phyloP scores from a whole-genome alignment of 2,113 vertebrate species.

The Alces alces region DNA sequence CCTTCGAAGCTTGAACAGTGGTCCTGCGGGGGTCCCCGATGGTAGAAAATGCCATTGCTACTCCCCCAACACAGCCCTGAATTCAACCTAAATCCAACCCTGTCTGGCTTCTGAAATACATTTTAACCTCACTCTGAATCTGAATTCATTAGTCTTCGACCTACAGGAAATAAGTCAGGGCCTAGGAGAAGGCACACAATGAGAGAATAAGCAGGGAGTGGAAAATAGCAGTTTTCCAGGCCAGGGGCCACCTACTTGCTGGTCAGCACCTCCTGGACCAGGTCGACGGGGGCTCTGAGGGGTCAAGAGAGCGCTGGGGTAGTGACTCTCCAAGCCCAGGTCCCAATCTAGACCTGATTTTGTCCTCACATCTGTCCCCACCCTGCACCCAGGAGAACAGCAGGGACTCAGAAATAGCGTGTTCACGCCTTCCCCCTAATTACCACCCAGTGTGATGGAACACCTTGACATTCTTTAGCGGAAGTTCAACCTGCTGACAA shows the following conservation, averaged over 20 bases:
- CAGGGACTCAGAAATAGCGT: neutral
- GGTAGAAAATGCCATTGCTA: neutral
- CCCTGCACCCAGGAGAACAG: neutral
- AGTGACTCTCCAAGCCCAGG: neutral
- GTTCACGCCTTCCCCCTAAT: neutral
- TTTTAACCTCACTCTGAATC: neutral
- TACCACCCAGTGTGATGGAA: neutral
- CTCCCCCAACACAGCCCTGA: neutral
- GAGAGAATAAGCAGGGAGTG: neutral
- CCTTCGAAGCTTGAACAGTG: neutral
- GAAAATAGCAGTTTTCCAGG: neutral
- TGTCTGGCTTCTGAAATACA: neutral
- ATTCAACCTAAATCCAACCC: neutral
- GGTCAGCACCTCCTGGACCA: neutral
- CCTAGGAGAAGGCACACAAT: neutral
- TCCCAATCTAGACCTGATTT: rapidly evolving
- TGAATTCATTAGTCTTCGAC: neutral
- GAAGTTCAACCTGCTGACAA: neutral
- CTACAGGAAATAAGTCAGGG: neutral
- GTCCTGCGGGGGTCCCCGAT: neutral
- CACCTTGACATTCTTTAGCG: slow-evolving; percentile 19
- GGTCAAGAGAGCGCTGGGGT: neutral
- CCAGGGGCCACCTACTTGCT: neutral
- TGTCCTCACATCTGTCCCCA: neutral
- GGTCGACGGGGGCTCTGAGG: neutral